Percentiles rank a stretch among this genome's conserved stretches.
Evolutionary conservation across 2,797 vertebrate species (phyloP).

Genomic region (Sebastes hopkinsi): DNA sequence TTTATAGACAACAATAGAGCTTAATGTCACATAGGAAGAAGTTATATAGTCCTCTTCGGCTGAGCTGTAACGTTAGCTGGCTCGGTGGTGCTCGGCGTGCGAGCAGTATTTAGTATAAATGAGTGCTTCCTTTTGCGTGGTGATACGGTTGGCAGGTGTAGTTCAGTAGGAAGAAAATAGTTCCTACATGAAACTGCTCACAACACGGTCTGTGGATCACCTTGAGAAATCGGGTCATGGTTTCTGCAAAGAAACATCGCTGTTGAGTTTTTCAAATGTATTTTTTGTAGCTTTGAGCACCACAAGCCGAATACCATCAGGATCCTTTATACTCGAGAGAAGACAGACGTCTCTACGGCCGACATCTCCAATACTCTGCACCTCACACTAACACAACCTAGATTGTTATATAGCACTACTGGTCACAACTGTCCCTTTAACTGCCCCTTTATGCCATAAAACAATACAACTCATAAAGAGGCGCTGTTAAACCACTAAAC

Average conservation of each 20-base stretch:
- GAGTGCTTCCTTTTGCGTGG: fast-evolving
- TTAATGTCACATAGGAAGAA: not conserved
- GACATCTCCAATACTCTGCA: not conserved
- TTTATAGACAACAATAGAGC: not conserved
- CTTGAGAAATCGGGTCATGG: too few species aligned
- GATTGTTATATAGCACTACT: not conserved
- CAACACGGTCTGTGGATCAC: too few species aligned
- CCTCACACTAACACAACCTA: not conserved
- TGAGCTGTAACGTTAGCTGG: too few species aligned
- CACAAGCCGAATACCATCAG: not conserved
- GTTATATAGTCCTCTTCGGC: too few species aligned
- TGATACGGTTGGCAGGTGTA: too few species aligned
- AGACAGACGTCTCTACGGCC: too few species aligned
- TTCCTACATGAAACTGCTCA: too few species aligned
- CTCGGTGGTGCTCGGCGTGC: fast-evolving
- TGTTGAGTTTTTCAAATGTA: too few species aligned
- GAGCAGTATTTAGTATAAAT: too few species aligned
- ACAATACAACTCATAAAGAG: not conserved
- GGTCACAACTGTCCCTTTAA: not conserved
- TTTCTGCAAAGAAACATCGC: too few species aligned
- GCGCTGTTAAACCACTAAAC: not conserved
- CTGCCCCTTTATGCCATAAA: not conserved
- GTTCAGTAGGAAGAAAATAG: too few species aligned
- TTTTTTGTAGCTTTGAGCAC: too few species aligned
- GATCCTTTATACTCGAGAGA: not conserved